Conservation (phyloP, 2,888 invertebrate genomes). For the Pseudoips prasinana region DNA sequence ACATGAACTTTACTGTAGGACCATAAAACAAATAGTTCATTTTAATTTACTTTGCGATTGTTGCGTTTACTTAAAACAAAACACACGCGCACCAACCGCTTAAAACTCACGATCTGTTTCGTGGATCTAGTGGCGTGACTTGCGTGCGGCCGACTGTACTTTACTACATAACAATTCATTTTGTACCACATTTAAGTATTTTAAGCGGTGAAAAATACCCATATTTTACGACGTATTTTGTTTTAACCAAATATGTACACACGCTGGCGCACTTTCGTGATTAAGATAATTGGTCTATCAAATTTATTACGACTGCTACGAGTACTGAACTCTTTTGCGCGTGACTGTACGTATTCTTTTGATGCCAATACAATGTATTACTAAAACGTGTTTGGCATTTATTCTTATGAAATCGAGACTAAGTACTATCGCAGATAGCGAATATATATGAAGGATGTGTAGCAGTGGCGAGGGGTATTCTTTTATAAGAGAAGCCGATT, state of each 20-base stretch:
- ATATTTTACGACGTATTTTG: too few relatives aligned
- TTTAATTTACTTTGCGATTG: too few relatives aligned
- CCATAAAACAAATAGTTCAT: too few relatives aligned
- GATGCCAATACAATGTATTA: constrained; percentile 38
- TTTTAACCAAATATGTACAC: too few relatives aligned
- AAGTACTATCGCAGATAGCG: constrained; percentile 23
- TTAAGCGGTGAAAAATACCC: too few relatives aligned
- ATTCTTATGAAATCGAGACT: constrained; percentile 49
- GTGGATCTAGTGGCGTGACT: constrained; percentile 36
- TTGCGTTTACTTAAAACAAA: constrained; percentile 9
- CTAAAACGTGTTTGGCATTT: constrained; percentile 46
- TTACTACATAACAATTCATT: constrained; percentile 23
- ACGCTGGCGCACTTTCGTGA: too few relatives aligned
- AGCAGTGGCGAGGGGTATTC: too few relatives aligned
- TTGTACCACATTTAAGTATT: neutral
- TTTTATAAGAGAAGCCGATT: too few relatives aligned
- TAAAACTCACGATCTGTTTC: constrained; percentile 23
- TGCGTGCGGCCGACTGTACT: constrained; percentile 14
- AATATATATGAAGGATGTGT: constrained; percentile 11
- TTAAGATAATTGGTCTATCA: neutral
- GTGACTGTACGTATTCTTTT: constrained; percentile 40
- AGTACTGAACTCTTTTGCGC: constrained; percentile 33
- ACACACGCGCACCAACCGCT: constrained; percentile 6
- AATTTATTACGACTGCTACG: constrained; percentile 1
- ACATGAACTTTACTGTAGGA: too few relatives aligned